These are phyloP conservation scores for Apamea crenata DNA, from an alignment of 2,888 invertebrate species.

Conservation along the genomic window DNA sequence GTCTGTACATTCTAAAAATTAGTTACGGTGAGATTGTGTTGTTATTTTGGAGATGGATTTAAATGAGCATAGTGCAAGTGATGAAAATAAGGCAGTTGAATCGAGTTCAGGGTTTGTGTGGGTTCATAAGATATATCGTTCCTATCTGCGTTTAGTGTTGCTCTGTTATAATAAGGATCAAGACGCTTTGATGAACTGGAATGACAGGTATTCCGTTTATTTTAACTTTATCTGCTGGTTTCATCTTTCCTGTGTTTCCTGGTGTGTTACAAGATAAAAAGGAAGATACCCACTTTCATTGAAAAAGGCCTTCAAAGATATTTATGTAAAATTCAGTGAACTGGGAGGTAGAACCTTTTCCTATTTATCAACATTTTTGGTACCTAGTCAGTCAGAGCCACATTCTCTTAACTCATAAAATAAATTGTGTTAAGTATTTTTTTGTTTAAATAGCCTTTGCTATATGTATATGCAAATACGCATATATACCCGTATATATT, in stretches of 20 bases:
- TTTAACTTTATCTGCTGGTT: background rate
- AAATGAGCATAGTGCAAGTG: slow-evolving; percentile 41
- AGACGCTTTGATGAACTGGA: slow-evolving; percentile 15
- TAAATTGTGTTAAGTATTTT: too few species aligned
- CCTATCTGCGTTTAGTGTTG: slow-evolving; percentile 46
- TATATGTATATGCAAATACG: background rate
- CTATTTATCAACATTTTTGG: background rate
- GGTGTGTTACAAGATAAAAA: slow-evolving; percentile 11
- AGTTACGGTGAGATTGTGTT: background rate
- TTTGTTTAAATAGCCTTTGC: background rate
- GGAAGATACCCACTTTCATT: background rate
- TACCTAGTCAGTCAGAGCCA: too few species aligned
- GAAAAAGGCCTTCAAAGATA: background rate
- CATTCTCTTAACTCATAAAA: too few species aligned
- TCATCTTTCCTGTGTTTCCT: background rate
- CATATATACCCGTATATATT: too few species aligned
- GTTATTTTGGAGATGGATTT: slow-evolving; percentile 43
- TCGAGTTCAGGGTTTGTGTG: slow-evolving; percentile 39
- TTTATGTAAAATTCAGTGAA: background rate
- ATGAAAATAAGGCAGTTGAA: slow-evolving; percentile 18
- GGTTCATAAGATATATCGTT: slow-evolving; percentile 49
- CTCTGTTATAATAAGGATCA: slow-evolving; percentile 47
- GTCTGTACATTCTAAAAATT: background rate
- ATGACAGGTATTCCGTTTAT: slow-evolving; percentile 41
- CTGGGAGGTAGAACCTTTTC: background rate